Conservation (phyloP, 2,113 vertebrate genomes). For the Orientallactaga bullata region DNA sequence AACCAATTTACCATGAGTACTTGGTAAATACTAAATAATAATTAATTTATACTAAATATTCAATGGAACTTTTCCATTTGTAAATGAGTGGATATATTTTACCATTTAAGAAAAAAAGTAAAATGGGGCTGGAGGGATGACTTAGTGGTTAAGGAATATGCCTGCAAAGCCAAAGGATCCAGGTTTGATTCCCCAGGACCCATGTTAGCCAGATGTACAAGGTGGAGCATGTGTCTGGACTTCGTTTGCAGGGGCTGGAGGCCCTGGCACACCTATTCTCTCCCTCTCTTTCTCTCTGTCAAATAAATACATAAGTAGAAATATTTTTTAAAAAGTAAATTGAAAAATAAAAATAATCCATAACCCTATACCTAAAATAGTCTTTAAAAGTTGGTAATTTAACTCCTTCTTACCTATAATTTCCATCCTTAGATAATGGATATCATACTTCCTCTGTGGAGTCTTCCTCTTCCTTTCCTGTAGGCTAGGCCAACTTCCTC, state of each 20-base stretch:
- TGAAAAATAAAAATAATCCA: neutral
- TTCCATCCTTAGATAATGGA: neutral
- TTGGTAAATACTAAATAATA: slow-evolving; percentile 14
- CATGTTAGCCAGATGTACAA: too few relatives aligned
- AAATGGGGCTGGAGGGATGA: too few relatives aligned
- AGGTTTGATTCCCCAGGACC: too few relatives aligned
- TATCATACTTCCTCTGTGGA: neutral
- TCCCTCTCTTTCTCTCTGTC: too few relatives aligned
- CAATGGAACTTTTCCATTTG: neutral
- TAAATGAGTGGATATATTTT: neutral
- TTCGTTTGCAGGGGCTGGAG: too few relatives aligned
- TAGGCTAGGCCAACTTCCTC: neutral
- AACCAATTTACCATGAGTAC: neutral
- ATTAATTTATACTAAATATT: slow-evolving; percentile 33
- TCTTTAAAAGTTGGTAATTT: neutral
- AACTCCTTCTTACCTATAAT: neutral
- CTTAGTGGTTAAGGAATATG: too few relatives aligned
- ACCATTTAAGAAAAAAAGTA: neutral
- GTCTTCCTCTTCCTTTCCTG: neutral
- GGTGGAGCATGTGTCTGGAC: too few relatives aligned
- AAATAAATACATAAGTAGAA: too few relatives aligned
- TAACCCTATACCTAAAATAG: neutral
- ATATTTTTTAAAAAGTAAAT: too few relatives aligned
- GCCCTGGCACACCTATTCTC: too few relatives aligned
- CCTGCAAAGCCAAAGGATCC: too few relatives aligned